Evolutionary conservation across 2,113 vertebrate species (phyloP).

Genomic region (zebrafish (Danio rerio)): GRCz12tu NC_133196.1:23930001-23930500

Average conservation of each 20-base stretch:
- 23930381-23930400: too few relatives aligned
- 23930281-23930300: neutral
- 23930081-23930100: neutral
- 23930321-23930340: neutral
- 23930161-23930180: neutral
- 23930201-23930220: neutral
- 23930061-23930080: neutral
- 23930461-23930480: too few relatives aligned
- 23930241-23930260: neutral
- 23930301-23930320: neutral
- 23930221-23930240: neutral
- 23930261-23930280: too few relatives aligned
- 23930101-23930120: neutral
- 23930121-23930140: neutral
- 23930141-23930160: neutral
- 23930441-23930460: too few relatives aligned
- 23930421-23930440: too few relatives aligned
- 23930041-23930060: neutral
- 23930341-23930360: neutral
- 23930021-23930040: neutral
- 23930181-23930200: neutral
- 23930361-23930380: too few relatives aligned
- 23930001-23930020: neutral
- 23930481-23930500: too few relatives aligned
- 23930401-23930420: too few relatives aligned